A percentile compares a stretch with the other conserved stretches of the same genome.
phyloP scores from a whole-genome alignment of 2,113 vertebrate genomes.

The Tretioscincus oriximinensis region DNA sequence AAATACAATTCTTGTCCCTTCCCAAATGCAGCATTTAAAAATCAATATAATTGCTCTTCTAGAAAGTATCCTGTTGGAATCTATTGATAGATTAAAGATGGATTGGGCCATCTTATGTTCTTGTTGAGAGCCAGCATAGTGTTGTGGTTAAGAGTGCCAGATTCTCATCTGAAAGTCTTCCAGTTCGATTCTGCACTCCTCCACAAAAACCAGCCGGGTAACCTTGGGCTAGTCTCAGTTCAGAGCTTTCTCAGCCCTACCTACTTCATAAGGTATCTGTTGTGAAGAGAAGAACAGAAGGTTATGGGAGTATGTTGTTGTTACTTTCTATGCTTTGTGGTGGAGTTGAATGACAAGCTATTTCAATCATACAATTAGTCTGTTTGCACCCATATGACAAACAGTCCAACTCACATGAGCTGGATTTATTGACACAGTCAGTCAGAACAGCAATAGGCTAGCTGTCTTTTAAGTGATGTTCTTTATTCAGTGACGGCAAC shows the following conservation, averaged over 20 bases:
- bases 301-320: too few relatives aligned
- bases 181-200: too few relatives aligned
- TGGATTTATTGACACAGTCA: neutral
- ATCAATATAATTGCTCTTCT: conserved; percentile 22
- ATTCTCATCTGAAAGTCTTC: too few relatives aligned
- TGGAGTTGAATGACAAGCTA: neutral
- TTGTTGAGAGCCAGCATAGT: neutral
- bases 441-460: neutral
- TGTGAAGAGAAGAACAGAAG: too few relatives aligned
- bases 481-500: neutral
- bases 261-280: too few relatives aligned
- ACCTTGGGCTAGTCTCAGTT: too few relatives aligned
- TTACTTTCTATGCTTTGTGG: too few relatives aligned
- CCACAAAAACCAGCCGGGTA: too few relatives aligned
- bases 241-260: too few relatives aligned
- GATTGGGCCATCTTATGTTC: neutral
- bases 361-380: neutral
- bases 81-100: conserved; percentile 25
- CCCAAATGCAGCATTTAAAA: conserved; percentile 30
- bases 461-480: neutral
- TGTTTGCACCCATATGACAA: neutral
- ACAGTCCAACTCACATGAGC: neutral
- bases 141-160: too few relatives aligned
- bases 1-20: conserved; percentile 22
- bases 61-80: conserved; percentile 68